Percentiles rank a stretch among this genome's conserved stretches.
Evolutionary conservation across 2,888 invertebrate species (phyloP).

Genomic region (Charanyca ferruginea): DNA sequence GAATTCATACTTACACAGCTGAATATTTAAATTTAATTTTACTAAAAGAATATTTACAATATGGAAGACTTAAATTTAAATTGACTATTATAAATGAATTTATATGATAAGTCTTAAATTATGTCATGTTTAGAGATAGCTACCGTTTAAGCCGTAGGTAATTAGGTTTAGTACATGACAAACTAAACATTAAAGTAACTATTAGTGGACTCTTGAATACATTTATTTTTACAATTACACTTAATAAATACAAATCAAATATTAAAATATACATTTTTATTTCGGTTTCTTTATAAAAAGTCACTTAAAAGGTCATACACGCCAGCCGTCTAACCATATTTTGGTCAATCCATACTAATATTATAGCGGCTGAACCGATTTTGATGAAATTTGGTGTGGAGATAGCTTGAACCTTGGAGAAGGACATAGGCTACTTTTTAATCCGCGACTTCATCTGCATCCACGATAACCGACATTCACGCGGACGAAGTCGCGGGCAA

Average conservation of each 20-base stretch:
- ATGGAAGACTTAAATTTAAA: slow-evolving; percentile 80
- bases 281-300: slow-evolving; percentile 46
- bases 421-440: too few relatives aligned
- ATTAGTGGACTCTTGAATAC: slow-evolving; percentile 70
- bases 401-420: too few relatives aligned
- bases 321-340: too few relatives aligned
- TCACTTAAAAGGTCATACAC: slow-evolving; percentile 48
- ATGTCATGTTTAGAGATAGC: slow-evolving; percentile 78
- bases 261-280: slow-evolving; percentile 56
- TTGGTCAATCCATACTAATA: too few relatives aligned
- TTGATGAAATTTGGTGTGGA: too few relatives aligned
- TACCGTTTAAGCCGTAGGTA: slow-evolving; percentile 66
- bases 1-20: slow-evolving; percentile 61
- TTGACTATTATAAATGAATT: slow-evolving; percentile 79
- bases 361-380: too few relatives aligned
- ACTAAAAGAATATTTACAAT: slow-evolving; percentile 81
- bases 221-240: slow-evolving; percentile 59
- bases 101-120: slow-evolving; percentile 71
- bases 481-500: too few relatives aligned
- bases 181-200: slow-evolving; percentile 71
- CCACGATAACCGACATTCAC: too few relatives aligned
- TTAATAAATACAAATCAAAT: slow-evolving; percentile 59
- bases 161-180: slow-evolving; percentile 75
- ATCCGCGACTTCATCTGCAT: too few relatives aligned
- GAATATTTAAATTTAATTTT: slow-evolving; percentile 61